Evolutionary conservation across 2,888 invertebrate genomes (phyloP).

Genomic region (Latrodectus hesperus): DNA sequence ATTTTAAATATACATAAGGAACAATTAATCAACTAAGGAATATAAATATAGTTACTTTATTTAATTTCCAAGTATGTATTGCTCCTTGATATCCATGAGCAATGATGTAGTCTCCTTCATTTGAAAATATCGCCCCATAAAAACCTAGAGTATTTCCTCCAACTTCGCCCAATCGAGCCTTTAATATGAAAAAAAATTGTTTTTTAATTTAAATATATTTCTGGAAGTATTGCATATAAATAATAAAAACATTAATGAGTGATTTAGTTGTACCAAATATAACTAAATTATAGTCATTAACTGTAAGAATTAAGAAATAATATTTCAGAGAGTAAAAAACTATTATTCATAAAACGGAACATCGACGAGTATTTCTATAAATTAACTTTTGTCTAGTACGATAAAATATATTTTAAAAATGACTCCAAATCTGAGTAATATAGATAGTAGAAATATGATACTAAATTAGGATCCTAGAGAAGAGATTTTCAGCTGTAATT

Average conservation of each 20-base stretch:
- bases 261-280: background rate
- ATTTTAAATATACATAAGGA: background rate
- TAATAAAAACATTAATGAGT: background rate
- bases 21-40: background rate
- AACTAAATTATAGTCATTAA: too few species aligned
- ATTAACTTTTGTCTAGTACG: too few species aligned
- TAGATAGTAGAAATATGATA: too few species aligned
- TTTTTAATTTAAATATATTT: background rate
- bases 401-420: too few species aligned
- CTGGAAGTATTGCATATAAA: background rate
- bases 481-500: too few species aligned
- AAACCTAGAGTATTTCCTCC: conserved; percentile 96
- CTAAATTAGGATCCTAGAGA: too few species aligned
- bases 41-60: conserved; percentile 73
- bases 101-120: conserved; percentile 82
- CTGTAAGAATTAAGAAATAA: too few species aligned
- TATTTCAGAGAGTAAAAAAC: too few species aligned
- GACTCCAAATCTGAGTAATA: too few species aligned
- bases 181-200: background rate
- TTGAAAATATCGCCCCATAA: conserved; percentile 88
- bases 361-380: too few species aligned
- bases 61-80: conserved; percentile 87
- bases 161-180: conserved; percentile 87
- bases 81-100: conserved; percentile 95
- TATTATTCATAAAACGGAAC: too few species aligned